Conservation (phyloP, 2,113 vertebrate species). For the Orientallactaga bullata region DNA sequence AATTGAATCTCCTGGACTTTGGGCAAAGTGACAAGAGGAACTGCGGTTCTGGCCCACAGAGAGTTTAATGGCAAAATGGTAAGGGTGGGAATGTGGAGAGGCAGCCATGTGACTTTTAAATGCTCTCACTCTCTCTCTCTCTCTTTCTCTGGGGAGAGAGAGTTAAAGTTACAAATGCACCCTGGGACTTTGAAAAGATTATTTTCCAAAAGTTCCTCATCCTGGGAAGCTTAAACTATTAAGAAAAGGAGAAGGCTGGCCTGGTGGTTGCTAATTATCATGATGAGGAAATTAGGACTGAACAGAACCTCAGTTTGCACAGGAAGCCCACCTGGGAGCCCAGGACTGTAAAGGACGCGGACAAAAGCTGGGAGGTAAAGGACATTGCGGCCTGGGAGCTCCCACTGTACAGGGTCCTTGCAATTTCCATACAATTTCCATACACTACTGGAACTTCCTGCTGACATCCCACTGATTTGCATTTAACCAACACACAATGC, state of each 20-base stretch:
- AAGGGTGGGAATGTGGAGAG: neutral
- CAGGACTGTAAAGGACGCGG: neutral
- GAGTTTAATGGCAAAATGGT: neutral
- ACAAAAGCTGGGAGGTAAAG: neutral
- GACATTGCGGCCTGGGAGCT: neutral
- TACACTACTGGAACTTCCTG: neutral
- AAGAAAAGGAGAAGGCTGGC: neutral
- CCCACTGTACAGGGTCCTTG: neutral
- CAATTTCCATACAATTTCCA: too few species aligned
- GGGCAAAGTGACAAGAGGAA: neutral
- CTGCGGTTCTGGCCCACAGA: neutral
- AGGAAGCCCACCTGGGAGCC: neutral
- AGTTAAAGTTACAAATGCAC: neutral
- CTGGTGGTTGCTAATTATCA: constrained; percentile 18
- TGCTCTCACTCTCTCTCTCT: too few species aligned
- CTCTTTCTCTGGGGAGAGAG: neutral
- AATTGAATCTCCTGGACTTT: constrained; percentile 56
- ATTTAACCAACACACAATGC: neutral
- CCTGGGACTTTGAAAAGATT: constrained; percentile 42
- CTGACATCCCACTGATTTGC: neutral
- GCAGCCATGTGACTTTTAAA: neutral
- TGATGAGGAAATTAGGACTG: neutral
- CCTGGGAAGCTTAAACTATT: neutral
- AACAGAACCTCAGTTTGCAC: neutral
- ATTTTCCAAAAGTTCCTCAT: constrained; percentile 21